Base-by-base conservation (phyloP, 1,140 invertebrate genomes). In the Lanistes nyassanus region DNA sequence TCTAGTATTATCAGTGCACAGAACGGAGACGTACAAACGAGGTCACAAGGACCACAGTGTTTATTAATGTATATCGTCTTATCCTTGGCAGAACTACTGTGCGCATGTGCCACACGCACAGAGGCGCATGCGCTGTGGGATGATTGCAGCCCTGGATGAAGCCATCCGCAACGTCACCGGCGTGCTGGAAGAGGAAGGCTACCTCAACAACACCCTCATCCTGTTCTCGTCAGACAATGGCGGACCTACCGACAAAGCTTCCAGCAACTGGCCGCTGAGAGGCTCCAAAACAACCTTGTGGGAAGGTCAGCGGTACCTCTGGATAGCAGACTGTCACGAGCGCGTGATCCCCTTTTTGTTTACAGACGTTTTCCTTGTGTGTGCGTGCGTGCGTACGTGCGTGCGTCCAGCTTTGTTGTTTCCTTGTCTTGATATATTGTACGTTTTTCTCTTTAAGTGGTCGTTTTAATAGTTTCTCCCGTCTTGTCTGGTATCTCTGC, bases 71-170 rank as follows among this genome's bases (percentile, higher is more conserved):
- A 21, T 3, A 21, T 5, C 7, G 60, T 31, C 26, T n/a, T 60
- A 9, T 26, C 26, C 1, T 60, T 26, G 13, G 23, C 26, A 60
- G 36, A 66, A n/a, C 39, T 26, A n/a, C 13, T 51, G 66, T 47
- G 26, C 66, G 34, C 26, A 26, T 29, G 26, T 19, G 39, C 36
- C 2, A 39, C 1, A 19, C 66, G 66, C 23, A 7, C 19, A 19
- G 3, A n/a, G 42, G 53, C 42, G 66, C 42, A 47, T 70, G 31
- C 6, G 55, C 79, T 65, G 85, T 95, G 95, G 91, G 0, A 93
- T 97, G 90, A 85, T 96, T 23, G 90, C 92, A 11, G 94, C 94
- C 84, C 84, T 98, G 77, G 96, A 98, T 88, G 91, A 94, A 77
- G 96, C 95, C 0, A 94, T 98, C 3, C 95, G 95, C 13, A 83